A percentile compares a stretch with the other conserved stretches of the same genome.
Conservation (phyloP, 1,140 invertebrate genomes). For the Heliconius melpomene region DNA sequence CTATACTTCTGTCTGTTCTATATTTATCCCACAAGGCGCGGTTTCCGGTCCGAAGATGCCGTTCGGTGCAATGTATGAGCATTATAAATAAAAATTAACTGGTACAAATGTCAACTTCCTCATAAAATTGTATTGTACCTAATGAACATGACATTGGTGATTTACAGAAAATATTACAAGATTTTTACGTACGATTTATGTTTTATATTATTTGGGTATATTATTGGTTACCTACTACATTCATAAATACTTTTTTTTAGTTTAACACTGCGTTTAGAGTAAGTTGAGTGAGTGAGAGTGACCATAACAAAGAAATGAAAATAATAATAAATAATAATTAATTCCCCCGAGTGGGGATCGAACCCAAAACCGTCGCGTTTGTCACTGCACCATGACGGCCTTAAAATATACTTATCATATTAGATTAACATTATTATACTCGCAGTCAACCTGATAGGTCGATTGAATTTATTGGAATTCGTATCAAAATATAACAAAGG, state of each 20-base stretch:
- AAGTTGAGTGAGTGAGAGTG: no score
- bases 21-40: constrained; percentile 40
- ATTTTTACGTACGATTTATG: not conserved
- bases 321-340: no score
- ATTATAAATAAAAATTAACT: constrained; percentile 41
- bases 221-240: no score
- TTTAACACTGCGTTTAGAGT: no score
- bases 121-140: constrained; percentile 23
- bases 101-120: constrained; percentile 33
- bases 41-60: constrained; percentile 42
- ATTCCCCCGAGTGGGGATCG: no score
- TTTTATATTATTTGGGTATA: not conserved
- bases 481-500: not conserved
- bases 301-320: no score
- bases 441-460: no score
- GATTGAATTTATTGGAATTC: not conserved
- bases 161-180: constrained; percentile 1
- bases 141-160: constrained; percentile 18
- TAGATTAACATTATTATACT: not conserved
- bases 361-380: no score
- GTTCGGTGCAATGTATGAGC: constrained; percentile 22
- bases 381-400: no score
- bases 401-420: not conserved
- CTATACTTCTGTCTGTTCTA: constrained; percentile 39
- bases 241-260: no score